A percentile compares a stretch with the other conserved stretches of the same genome.
phyloP scores from a whole-genome alignment of 2,888 invertebrate genomes.

The Cheilosia vulpina region DNA sequence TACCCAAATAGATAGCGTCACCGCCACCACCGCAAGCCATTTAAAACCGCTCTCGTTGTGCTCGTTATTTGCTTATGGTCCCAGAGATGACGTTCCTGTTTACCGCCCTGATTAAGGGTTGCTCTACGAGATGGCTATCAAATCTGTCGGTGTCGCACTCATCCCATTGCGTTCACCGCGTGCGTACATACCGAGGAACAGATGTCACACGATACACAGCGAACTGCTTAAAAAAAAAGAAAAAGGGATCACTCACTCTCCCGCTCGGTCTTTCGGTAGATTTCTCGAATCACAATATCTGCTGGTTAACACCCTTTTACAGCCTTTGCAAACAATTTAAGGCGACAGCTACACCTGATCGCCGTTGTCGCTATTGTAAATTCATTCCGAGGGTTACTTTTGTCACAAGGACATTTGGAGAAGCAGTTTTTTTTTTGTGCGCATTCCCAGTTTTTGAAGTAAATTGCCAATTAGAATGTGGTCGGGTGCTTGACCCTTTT shows the following conservation, averaged over 20 bases:
- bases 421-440: slow-evolving; percentile 40
- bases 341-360: slow-evolving; percentile 71
- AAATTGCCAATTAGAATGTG: slow-evolving; percentile 74
- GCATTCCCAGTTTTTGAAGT: slow-evolving; percentile 14
- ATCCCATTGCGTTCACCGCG: background rate
- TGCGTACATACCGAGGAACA: slow-evolving; percentile 45
- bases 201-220: slow-evolving; percentile 64
- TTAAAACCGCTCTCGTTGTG: slow-evolving; percentile 51
- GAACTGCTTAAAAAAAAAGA: slow-evolving; percentile 38
- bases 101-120: slow-evolving; percentile 72
- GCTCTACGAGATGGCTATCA: slow-evolving; percentile 55
- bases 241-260: too few species aligned
- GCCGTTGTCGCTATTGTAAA: slow-evolving; percentile 37
- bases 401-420: slow-evolving; percentile 50
- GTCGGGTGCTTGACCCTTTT: slow-evolving; percentile 73
- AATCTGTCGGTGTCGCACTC: slow-evolving; percentile 36
- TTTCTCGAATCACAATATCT: slow-evolving; percentile 65
- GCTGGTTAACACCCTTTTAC: slow-evolving; percentile 75
- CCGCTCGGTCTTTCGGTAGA: slow-evolving; percentile 4
- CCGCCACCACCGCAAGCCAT: slow-evolving; percentile 62
- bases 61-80: slow-evolving; percentile 63
- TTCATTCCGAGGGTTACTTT: slow-evolving; percentile 27
- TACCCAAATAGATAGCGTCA: background rate
- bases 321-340: slow-evolving; percentile 73
- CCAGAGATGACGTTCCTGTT: slow-evolving; percentile 60